Evolutionary conservation across 2,888 invertebrate genomes (phyloP), one percentile per base, ranked within the genome.

Genomic region (Lasius fuliginosus): DNA sequence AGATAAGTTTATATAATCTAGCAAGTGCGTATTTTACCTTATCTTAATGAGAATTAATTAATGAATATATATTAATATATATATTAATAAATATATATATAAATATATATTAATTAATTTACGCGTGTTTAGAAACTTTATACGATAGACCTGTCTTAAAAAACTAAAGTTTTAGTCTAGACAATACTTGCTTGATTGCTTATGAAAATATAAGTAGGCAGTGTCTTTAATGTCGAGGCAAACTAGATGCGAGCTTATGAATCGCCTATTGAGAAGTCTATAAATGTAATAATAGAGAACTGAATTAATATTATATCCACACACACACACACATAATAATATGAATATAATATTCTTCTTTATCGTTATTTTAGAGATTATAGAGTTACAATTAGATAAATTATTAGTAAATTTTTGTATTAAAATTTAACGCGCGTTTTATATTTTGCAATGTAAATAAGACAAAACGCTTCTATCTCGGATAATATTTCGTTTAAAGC

Each of bases 251-350:
- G 18, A 3, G 4, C 5, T 74, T n/a, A 30, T 60, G 6, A 60
- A 8, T 40, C 33, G 36, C 15, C 11, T 58, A 58, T 71, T 56
- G 56, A 56, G 11, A 71, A 18, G 27, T 40, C 40, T 18, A 73
- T 40, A 73, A 58, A 73, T 49, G 49, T 73, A 73, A 73, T 23
- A 15, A 56, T 6, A 6, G 40, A 40, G 40, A 73, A 5, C 6
- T 27, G 27, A 73, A 58, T 73, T 58, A 27, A 73, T 73, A 73
- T 18, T 27, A 40, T 73, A 40, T 73, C 18, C 11, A 15, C n/a
- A n/a, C n/a, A n/a, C n/a, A n/a, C n/a, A n/a, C n/a, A n/a, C n/a
- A n/a, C 6, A 9, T 18, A 73, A 40, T 11, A 73, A 40, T 49
- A n/a, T 60, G 36, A 58, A 18, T 58, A 40, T 27, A 12, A 30